Evolutionary conservation across 2,888 invertebrate species (phyloP).

Genomic region (Clostera curtula): DNA sequence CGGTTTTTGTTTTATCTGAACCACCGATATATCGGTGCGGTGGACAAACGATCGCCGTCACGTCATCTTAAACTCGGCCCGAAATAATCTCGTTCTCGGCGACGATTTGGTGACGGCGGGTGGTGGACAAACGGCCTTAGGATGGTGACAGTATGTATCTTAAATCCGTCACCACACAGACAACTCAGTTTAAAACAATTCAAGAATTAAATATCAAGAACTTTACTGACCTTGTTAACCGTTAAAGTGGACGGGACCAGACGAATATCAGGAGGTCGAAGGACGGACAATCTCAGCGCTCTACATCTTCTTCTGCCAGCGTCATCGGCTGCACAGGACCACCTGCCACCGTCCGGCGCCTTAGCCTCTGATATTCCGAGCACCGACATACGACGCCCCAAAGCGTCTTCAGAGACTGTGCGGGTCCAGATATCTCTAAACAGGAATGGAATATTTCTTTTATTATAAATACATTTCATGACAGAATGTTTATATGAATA

Average conservation of each 20-base stretch:
- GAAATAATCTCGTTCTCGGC: too few species aligned
- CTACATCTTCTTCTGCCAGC: slow-evolving; percentile 81
- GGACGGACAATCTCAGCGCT: slow-evolving; percentile 76
- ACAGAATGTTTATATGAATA: too few species aligned
- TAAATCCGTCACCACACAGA: too few species aligned
- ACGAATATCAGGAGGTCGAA: slow-evolving; percentile 77
- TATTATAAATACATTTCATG: too few species aligned
- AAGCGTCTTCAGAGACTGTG: slow-evolving; percentile 68
- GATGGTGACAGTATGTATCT: too few species aligned
- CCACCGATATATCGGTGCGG: too few species aligned
- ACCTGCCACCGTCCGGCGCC: slow-evolving; percentile 82
- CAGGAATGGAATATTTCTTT: neutral
- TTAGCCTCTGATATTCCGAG: slow-evolving; percentile 82
- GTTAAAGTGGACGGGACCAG: slow-evolving; percentile 82
- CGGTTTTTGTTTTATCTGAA: too few species aligned
- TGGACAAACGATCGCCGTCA: too few species aligned
- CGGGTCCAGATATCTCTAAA: slow-evolving; percentile 82
- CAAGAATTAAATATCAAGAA: neutral
- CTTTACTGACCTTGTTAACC: slow-evolving; percentile 77
- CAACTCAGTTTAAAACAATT: too few species aligned
- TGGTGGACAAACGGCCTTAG: too few species aligned
- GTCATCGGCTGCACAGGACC: slow-evolving; percentile 85
- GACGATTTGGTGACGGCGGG: too few species aligned
- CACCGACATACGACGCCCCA: slow-evolving; percentile 76
- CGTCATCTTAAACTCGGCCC: too few species aligned